phyloP scores from a whole-genome alignment of 53 echinoderm and acorn worm genomes.

The Stichopus horrens region DNA sequence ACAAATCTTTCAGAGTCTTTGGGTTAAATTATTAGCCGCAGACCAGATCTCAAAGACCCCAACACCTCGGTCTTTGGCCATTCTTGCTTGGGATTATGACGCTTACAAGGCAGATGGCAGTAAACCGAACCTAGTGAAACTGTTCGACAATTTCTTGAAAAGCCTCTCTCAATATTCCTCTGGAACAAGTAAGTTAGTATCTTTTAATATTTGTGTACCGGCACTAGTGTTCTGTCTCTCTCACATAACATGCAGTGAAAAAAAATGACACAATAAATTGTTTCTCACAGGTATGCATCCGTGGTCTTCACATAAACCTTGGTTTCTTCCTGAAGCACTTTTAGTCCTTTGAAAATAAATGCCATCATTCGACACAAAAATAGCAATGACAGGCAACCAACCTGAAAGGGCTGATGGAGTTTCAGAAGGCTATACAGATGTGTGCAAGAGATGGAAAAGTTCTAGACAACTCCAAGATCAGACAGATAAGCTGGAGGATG shows the following conservation, averaged over 20 bases:
- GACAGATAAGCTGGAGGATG: conserved; percentile 19
- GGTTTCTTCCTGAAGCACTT: conserved; percentile 16
- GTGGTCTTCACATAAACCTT: conserved; percentile 22
- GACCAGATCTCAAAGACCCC: not conserved
- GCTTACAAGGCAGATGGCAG: not conserved
- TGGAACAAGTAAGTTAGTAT: conserved; percentile 19
- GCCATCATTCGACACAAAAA: no score
- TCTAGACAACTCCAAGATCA: not conserved
- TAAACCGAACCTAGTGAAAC: not conserved
- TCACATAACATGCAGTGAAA: no score
- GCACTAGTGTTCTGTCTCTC: not conserved
- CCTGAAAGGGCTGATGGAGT: not conserved
- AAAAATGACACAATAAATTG: no score
- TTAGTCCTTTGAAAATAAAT: not conserved
- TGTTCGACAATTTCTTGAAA: conserved; percentile 4
- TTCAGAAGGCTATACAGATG: no score
- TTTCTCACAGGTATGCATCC: conserved; percentile 9
- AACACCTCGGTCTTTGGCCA: not conserved
- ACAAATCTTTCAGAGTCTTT: no score
- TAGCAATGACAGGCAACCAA: not conserved
- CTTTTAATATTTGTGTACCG: not conserved
- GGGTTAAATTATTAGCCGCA: not conserved
- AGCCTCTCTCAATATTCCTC: conserved; percentile 2
- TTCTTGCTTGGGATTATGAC: not conserved
- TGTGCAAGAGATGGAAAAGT: no score